Base-by-base conservation (phyloP, 2,113 vertebrate genomes). In the Brachyistius frenatus region DNA sequence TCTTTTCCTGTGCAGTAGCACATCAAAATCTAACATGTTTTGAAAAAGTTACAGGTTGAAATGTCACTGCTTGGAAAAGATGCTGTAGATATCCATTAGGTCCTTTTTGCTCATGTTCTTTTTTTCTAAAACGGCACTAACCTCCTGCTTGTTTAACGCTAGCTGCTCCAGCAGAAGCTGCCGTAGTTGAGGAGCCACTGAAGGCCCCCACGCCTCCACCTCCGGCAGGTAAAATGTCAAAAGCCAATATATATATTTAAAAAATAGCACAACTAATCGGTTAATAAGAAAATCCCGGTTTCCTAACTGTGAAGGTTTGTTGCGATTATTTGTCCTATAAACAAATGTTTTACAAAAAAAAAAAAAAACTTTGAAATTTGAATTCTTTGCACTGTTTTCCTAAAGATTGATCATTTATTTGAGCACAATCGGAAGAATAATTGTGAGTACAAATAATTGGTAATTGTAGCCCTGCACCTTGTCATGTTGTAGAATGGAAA, bases 141-240 rank as follows among this genome's bases (percentile, higher is more conserved):
- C 57, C 14, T 84, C 1, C 49, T 84, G 47, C 54, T 80, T 86
- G 58, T 90, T 74, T 63, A 71, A 82, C 67, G 61, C 39, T 30
- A 88, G 91, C 90, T 70, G 87, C 86, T 77, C 86, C 90, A 69
- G 92, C 78, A 8, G 92, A 94, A 83, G 73, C 89, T 73, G 87
- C 81, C 32, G 61, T 72, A n/a, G 80, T 88, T 33, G 91, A 93
- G 39, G 91, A 94, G 62, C 89, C 83, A 0, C 91, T 91, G 52
- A 93, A 93, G 69, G 80, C 88, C 41, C 91, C 91, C 5, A 93
- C 92, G 0, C 93, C 92, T 4, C 92, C 93, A 35, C 92, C 93
- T 72, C 88, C 92, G 58, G 81, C 91, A 93, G 93, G 94, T 95
- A 91, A 89, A 14, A 4, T 23, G 23, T 23, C 23, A 1, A 23